These are phyloP conservation scores for Encarsia formosa DNA, from an alignment of 2,888 invertebrate genomes.

Conservation along the genomic window DNA sequence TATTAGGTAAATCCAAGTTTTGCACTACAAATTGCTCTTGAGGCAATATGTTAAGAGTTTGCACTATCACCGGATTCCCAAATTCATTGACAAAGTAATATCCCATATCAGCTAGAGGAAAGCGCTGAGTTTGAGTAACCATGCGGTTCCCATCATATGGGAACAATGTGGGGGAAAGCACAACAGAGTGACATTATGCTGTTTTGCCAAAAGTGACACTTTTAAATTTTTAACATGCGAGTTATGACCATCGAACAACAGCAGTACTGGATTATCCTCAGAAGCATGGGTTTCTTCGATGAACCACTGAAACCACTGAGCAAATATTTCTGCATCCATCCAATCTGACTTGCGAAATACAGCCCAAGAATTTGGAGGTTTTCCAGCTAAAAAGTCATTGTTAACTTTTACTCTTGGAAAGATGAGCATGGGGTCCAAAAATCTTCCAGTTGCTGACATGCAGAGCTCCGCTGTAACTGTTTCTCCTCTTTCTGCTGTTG, in stretches of 20 bases:
- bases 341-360: not conserved
- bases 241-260: not conserved
- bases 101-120: no score
- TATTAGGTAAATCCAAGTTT: no score
- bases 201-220: not conserved
- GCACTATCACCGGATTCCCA: no score
- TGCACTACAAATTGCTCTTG: no score
- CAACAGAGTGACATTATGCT: not conserved
- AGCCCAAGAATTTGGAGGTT: not conserved
- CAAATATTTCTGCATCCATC: not conserved
- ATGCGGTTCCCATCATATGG: not conserved
- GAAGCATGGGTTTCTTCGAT: not conserved
- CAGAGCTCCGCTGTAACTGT: not conserved
- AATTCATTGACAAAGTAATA: no score
- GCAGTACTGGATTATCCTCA: not conserved
- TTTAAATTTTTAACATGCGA: not conserved
- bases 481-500: not conserved
- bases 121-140: no score
- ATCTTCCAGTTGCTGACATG: not conserved
- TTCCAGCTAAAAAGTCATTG: not conserved
- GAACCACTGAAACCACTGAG: not conserved
- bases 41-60: constrained; percentile 4
- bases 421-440: not conserved
- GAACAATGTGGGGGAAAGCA: not conserved
- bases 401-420: not conserved